Evolutionary conservation across 2,113 vertebrate species (phyloP), one percentile per base, ranked within the genome.

Genomic region (Ailuropoda melanoleuca): DNA sequence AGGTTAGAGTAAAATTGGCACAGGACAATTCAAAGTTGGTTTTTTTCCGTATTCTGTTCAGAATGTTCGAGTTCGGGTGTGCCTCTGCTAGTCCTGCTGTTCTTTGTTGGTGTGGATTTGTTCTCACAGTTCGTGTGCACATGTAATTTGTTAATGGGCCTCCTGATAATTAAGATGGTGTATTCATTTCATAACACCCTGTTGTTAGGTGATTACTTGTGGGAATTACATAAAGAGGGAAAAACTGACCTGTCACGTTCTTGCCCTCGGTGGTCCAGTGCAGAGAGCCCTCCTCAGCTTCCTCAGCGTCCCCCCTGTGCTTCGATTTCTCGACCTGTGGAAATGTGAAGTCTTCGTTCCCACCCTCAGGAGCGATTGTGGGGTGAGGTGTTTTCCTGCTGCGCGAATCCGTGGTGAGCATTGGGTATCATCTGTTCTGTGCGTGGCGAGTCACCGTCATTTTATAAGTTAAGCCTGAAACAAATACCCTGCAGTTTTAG

Each of bases 161-260:
- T 95, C 97, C 90, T 3, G 48, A 66, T 96, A 88, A 97, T 98
- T 95, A 96, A 97, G 95, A 6, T 13, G 0, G 75, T 95, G 12
- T 94, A 8, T 96, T 97, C 55, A 31, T 94, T 37, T 13, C 89
- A 9, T 48, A 1, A 85, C 37, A 34, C 90, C 56, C 19, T 6
- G 85, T 92, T 81, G 96, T 96, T 94, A 96, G 90, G 93, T 89
- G 95, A 37, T 84, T 81, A 43, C 94, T 90, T 90, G 46, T 70
- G 90, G 95, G 94, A 90, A 70, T 96, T 96, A 78, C 48, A 13
- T 74, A 24, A 68, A 77, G 70, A 21, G 26, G 64, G 13, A 46
- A 86, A 96, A 74, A 96, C 77, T 84, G 80, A 53, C 93, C 34
- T n/a, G 50, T 77, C n/a, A 12, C 43, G 39, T 60, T 53, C 75